phyloP scores from a whole-genome alignment of 2,113 vertebrate species.

The Ceuthmochares aereus region DNA sequence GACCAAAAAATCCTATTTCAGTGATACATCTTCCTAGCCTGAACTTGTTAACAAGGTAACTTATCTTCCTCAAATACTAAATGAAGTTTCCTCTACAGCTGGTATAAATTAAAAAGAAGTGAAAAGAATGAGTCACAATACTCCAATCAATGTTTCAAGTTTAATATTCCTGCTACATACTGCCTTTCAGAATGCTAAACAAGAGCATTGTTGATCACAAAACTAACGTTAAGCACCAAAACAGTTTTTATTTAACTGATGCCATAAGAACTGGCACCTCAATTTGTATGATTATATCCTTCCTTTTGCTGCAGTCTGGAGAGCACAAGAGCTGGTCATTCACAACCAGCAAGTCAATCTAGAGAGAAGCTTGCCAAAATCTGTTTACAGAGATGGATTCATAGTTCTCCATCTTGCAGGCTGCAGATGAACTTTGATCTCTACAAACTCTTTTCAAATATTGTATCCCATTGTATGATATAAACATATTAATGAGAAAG shows the following conservation, averaged over 20 bases:
- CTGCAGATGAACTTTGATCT: conserved; percentile 2
- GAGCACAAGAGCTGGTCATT: not conserved
- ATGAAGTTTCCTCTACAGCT: not conserved
- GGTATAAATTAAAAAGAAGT: not conserved
- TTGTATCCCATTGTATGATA: not conserved
- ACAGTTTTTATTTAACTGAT: not conserved
- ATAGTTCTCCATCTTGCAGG: conserved; percentile 24
- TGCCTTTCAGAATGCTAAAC: conserved; percentile 39
- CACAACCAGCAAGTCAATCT: not conserved
- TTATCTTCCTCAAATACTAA: not conserved
- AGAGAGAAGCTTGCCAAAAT: not conserved
- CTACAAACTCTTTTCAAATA: not conserved
- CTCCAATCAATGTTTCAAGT: conserved; percentile 10
- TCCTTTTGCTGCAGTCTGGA: not conserved
- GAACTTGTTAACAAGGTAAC: not conserved
- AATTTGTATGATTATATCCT: not conserved
- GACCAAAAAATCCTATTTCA: not conserved
- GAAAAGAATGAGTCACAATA: conserved; percentile 39
- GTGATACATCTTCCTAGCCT: not conserved
- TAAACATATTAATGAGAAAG: not conserved
- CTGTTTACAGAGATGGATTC: not conserved
- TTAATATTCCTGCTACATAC: conserved; percentile 59
- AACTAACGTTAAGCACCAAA: conserved; percentile 30
- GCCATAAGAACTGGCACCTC: not conserved
- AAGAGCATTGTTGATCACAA: not conserved